Conservation (phyloP, 1,140 invertebrate species). For the Adoxophyes honmai region DNA sequence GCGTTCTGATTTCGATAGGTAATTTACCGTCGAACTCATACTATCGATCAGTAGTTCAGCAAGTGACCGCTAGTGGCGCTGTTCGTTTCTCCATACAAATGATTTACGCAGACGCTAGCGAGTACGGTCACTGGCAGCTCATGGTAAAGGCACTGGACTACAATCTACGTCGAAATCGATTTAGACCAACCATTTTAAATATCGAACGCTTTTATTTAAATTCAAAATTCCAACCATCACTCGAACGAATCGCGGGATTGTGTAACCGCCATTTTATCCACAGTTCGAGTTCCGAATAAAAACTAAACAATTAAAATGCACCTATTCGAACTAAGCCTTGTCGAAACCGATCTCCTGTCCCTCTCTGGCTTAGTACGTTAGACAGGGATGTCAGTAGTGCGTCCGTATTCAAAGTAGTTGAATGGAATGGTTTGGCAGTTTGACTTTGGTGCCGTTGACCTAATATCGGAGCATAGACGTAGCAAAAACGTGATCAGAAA, state of each 20-base stretch:
- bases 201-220: not conserved
- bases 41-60: too few species aligned
- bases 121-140: too few species aligned
- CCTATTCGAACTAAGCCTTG: not conserved
- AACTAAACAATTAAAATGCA: slow-evolving; percentile 11
- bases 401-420: not conserved
- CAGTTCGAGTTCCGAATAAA: slow-evolving; percentile 3
- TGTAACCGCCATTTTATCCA: slow-evolving; percentile 9
- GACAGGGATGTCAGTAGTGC: not conserved
- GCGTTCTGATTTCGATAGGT: too few species aligned
- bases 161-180: too few species aligned
- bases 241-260: slow-evolving; percentile 1
- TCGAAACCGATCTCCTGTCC: not conserved
- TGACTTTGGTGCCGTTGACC: not conserved
- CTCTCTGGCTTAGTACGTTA: not conserved
- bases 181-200: too few species aligned
- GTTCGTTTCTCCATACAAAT: too few species aligned
- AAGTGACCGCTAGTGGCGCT: too few species aligned
- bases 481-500: slow-evolving; percentile 15
- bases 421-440: not conserved
- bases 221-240: slow-evolving; percentile 3
- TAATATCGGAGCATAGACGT: slow-evolving; percentile 4
- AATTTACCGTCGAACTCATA: too few species aligned
- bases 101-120: too few species aligned
- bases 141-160: too few species aligned